Evolutionary conservation across 2,113 vertebrate species (phyloP).

Genomic region (Gallinago media): DNA sequence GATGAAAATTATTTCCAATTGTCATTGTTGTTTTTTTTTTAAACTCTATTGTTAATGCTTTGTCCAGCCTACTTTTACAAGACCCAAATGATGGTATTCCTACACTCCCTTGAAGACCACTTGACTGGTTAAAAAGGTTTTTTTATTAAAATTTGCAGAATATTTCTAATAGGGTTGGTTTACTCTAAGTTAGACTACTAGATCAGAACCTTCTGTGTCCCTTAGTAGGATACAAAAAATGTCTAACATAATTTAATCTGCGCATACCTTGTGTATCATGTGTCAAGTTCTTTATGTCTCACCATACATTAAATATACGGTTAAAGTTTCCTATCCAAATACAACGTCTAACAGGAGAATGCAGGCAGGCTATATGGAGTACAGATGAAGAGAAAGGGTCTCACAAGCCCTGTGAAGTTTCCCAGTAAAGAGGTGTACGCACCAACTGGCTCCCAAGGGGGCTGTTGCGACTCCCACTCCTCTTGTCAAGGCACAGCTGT

Average conservation of each 20-base stretch:
- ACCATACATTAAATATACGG: background rate
- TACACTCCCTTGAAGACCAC: background rate
- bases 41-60: background rate
- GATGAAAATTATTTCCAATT: slow-evolving; percentile 8
- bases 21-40: background rate
- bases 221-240: slow-evolving; percentile 53
- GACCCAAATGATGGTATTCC: slow-evolving; percentile 6
- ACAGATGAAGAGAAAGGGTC: slow-evolving; percentile 63
- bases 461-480: background rate
- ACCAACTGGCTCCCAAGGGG: slow-evolving; percentile 3
- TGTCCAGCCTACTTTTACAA: slow-evolving; percentile 24
- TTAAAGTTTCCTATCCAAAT: slow-evolving; percentile 42
- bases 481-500: background rate
- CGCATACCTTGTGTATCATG: slow-evolving; percentile 53
- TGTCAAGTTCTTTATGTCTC: background rate
- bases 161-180: slow-evolving; percentile 31
- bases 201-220: slow-evolving; percentile 31
- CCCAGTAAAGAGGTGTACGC: slow-evolving; percentile 48
- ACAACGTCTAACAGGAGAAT: slow-evolving; percentile 19
- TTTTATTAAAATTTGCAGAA: slow-evolving; percentile 36
- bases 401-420: slow-evolving; percentile 59
- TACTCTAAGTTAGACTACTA: slow-evolving; percentile 21
- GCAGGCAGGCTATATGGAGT: slow-evolving; percentile 53
- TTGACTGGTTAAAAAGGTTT: slow-evolving; percentile 16
- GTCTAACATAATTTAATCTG: slow-evolving; percentile 62